phyloP scores from a whole-genome alignment of 2,797 vertebrate genomes.

The Phaenicophaeus curvirostris region DNA sequence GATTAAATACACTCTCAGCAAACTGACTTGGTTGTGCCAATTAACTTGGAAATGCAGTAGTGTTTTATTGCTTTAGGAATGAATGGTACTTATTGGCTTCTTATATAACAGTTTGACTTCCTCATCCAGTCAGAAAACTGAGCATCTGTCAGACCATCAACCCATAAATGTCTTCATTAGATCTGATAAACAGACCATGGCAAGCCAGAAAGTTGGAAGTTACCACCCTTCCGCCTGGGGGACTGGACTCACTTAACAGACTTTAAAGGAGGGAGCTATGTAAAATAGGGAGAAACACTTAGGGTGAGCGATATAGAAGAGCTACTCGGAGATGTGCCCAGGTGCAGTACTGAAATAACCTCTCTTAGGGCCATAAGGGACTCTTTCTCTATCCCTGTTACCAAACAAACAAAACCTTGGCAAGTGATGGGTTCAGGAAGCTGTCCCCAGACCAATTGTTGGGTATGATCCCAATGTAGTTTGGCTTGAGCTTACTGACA shows the following conservation, averaged over 20 bases:
- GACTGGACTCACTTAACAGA: slow-evolving; percentile 52
- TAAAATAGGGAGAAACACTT: not conserved
- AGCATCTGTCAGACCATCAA: slow-evolving; percentile 62
- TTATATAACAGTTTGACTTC: slow-evolving; percentile 68
- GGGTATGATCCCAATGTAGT: slow-evolving; percentile 13
- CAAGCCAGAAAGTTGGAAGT: slow-evolving; percentile 55
- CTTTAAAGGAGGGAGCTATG: not conserved
- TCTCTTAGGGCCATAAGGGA: not conserved
- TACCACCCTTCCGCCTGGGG: slow-evolving; percentile 57
- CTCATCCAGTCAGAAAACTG: slow-evolving; percentile 57
- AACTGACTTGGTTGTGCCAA: not conserved
- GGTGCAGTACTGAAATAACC: slow-evolving; percentile 46
- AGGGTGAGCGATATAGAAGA: not conserved
- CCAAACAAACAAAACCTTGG: slow-evolving; percentile 45
- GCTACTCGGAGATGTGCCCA: slow-evolving; percentile 19
- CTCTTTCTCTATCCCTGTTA: slow-evolving; percentile 14
- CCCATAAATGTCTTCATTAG: slow-evolving; percentile 64
- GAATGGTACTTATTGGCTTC: slow-evolving; percentile 40
- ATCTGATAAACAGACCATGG: slow-evolving; percentile 67
- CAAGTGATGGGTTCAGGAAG: not conserved
- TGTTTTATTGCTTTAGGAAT: slow-evolving; percentile 35
- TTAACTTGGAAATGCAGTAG: not conserved
- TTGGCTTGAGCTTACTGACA: slow-evolving; percentile 5
- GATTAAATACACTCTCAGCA: not conserved
- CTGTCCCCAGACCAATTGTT: slow-evolving; percentile 41